phyloP scores from a whole-genome alignment of 2,113 vertebrate genomes.

The Scalopus aquaticus region DNA sequence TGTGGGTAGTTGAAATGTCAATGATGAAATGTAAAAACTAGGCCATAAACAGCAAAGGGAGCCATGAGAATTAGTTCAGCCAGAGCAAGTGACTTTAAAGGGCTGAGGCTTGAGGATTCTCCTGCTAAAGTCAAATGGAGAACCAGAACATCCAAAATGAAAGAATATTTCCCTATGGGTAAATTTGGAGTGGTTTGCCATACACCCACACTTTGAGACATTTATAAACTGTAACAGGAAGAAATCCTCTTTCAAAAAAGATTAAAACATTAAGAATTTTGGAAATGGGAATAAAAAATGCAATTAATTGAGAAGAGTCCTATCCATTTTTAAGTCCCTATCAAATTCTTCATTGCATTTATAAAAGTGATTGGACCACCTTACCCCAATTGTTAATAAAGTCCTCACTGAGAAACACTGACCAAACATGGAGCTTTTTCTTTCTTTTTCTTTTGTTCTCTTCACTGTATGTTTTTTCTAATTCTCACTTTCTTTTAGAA shows the following conservation, averaged over 20 bases:
- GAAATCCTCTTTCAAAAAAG: constrained; percentile 69
- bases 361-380: neutral
- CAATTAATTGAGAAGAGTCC: constrained; percentile 30
- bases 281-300: constrained; percentile 53
- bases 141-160: constrained; percentile 58
- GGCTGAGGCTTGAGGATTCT: neutral
- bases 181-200: constrained; percentile 70
- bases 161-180: constrained; percentile 64
- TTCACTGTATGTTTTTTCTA: neutral
- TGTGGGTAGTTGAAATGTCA: neutral
- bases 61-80: neutral
- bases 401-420: neutral
- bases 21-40: neutral
- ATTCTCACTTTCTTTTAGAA: neutral
- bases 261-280: constrained; percentile 63
- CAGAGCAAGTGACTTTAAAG: neutral
- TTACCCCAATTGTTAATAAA: neutral
- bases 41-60: neutral
- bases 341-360: neutral
- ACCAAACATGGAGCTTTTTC: neutral
- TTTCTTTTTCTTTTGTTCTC: neutral
- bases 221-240: constrained; percentile 76
- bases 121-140: constrained; percentile 54
- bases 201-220: constrained; percentile 72
- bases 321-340: neutral